A percentile compares a stretch with the other conserved stretches of the same genome.
These are phyloP conservation scores for Spodoptera picta DNA, from an alignment of 2,888 invertebrate genomes.

Conservation along the genomic window DNA sequence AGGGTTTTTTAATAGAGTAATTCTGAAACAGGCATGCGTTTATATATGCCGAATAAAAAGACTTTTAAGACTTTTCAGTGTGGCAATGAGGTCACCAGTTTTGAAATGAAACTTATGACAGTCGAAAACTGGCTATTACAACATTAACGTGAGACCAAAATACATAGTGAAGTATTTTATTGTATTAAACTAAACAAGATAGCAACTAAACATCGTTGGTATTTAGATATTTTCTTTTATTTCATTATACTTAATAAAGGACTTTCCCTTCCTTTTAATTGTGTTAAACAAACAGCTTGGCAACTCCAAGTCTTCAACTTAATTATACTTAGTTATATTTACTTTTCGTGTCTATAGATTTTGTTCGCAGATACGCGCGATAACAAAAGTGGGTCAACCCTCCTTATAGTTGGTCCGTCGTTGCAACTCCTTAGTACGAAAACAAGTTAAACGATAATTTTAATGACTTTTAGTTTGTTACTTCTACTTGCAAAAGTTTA, in stretches of 20 bases:
- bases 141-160: too few relatives aligned
- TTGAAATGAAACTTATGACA: too few relatives aligned
- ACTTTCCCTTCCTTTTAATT: slow-evolving; percentile 40
- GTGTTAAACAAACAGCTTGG: slow-evolving; percentile 40
- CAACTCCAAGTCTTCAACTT: slow-evolving; percentile 39
- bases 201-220: slow-evolving; percentile 11
- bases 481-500: slow-evolving; percentile 43
- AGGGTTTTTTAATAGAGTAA: too few relatives aligned
- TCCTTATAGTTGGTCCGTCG: slow-evolving; percentile 39
- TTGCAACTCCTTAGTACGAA: slow-evolving; percentile 49
- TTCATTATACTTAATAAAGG: slow-evolving; percentile 39
- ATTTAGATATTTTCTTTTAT: slow-evolving; percentile 32
- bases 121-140: too few relatives aligned
- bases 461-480: slow-evolving; percentile 67
- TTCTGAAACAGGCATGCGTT: too few relatives aligned
- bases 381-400: slow-evolving; percentile 61
- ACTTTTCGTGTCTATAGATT: slow-evolving; percentile 41
- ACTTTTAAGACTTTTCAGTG: too few relatives aligned
- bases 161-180: neutral
- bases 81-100: too few relatives aligned
- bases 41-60: too few relatives aligned
- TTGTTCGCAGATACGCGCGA: slow-evolving; percentile 44
- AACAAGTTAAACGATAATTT: slow-evolving; percentile 66
- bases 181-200: slow-evolving; percentile 6
- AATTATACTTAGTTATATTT: slow-evolving; percentile 39